phyloP scores from a whole-genome alignment of 1,140 invertebrate genomes.

The Zaprionus camerounensis region DNA sequence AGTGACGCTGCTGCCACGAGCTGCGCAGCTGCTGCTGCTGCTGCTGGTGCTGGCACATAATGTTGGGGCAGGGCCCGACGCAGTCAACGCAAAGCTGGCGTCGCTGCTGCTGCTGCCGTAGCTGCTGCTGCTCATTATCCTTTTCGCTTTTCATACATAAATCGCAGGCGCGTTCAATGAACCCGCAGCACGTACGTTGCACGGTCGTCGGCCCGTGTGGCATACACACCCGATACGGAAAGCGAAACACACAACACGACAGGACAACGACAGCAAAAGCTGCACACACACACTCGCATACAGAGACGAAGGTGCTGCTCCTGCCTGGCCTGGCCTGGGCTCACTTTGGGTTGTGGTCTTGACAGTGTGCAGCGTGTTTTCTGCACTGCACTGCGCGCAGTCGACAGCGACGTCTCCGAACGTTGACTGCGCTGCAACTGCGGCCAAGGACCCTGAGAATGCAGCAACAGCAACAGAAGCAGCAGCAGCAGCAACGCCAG shows the following conservation, averaged over 20 bases:
- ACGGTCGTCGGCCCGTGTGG: constrained; percentile 62
- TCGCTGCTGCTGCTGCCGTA: constrained; percentile 21
- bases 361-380: constrained; percentile 69
- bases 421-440: constrained; percentile 59
- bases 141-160: constrained; percentile 84
- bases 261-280: constrained; percentile 72
- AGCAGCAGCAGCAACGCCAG: constrained; percentile 35
- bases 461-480: constrained; percentile 35
- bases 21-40: constrained; percentile 21
- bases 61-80: constrained; percentile 74
- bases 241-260: constrained; percentile 76
- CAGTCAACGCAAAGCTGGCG: constrained; percentile 8
- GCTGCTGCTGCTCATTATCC: constrained; percentile 70
- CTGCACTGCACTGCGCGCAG: constrained; percentile 13
- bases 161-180: constrained; percentile 80
- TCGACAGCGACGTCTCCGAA: neutral
- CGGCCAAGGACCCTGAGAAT: constrained; percentile 75
- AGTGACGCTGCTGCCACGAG: constrained; percentile 23
- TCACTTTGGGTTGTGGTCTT: constrained; percentile 76
- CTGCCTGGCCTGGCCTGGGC: constrained; percentile 49
- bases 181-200: constrained; percentile 73
- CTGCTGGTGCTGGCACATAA: constrained; percentile 37
- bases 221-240: constrained; percentile 84
- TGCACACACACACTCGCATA: constrained; percentile 33
- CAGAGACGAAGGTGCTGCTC: constrained; percentile 63